These are phyloP conservation scores for Halocynthia roretzi DNA, from an alignment of 23 tunicate genomes.

Conservation along the genomic window DNA sequence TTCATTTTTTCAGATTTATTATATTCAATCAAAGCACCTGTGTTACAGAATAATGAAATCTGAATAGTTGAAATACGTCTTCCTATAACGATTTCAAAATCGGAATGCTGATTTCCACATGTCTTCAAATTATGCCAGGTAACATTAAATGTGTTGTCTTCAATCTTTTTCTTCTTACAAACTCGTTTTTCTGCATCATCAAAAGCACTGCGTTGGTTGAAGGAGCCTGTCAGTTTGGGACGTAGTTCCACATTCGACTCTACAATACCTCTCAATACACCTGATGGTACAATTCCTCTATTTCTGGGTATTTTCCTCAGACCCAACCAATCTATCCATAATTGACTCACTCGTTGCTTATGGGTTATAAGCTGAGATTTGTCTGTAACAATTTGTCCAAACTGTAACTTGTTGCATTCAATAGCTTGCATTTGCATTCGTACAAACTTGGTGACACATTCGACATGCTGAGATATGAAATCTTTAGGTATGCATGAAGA, in stretches of 20 bases:
- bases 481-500: conserved; percentile 16
- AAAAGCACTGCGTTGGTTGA: conserved; percentile 6
- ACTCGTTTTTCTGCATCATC: neutral
- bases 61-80: conserved; percentile 28
- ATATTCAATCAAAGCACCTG: conserved; percentile 22
- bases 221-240: conserved; percentile 62
- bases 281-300: conserved; percentile 36
- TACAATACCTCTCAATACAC: conserved; percentile 22
- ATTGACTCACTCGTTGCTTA: neutral
- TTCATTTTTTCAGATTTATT: no score
- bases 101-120: neutral
- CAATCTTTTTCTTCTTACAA: neutral
- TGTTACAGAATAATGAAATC: conserved; percentile 56
- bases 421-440: conserved; percentile 36
- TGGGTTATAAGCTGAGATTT: neutral
- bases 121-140: neutral
- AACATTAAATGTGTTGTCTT: neutral
- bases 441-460: conserved; percentile 35
- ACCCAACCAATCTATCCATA: neutral
- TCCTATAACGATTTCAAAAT: conserved; percentile 1
- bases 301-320: conserved; percentile 32
- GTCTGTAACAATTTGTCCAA: conserved; percentile 23
- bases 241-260: conserved; percentile 43
- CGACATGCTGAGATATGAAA: conserved; percentile 39
- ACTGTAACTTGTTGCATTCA: conserved; percentile 20